These are phyloP conservation scores for Aphelinus atriplicis DNA, from an alignment of 1,140 invertebrate species.

Conservation along the genomic window DNA sequence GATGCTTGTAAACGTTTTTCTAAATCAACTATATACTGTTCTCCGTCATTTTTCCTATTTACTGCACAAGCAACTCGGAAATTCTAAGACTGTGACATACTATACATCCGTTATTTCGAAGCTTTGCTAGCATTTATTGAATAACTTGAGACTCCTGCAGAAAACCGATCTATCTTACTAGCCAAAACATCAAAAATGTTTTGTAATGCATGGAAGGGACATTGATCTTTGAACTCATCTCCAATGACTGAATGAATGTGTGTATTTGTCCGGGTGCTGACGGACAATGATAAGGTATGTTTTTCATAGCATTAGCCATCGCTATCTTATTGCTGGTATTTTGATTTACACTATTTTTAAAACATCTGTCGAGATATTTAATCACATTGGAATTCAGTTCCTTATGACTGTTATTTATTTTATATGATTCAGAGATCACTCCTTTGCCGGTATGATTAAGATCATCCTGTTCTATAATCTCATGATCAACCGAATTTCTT, in stretches of 20 bases:
- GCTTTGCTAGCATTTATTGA: conserved; percentile 5
- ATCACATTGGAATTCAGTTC: conserved; percentile 34
- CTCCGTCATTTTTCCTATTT: conserved; percentile 11
- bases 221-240: conserved; percentile 11
- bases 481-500: conserved; percentile 17
- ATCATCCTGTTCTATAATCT: conserved; percentile 17
- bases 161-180: background rate
- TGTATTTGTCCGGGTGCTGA: conserved; percentile 34
- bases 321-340: conserved; percentile 33
- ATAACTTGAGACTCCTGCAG: conserved; percentile 4
- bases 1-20: background rate
- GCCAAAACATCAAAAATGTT: conserved; percentile 9
- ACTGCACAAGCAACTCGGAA: conserved; percentile 8
- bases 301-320: conserved; percentile 33
- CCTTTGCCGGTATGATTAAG: conserved; percentile 19
- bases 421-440: background rate
- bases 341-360: conserved; percentile 41
- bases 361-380: conserved; percentile 40
- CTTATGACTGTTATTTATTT: conserved; percentile 32
- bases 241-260: conserved; percentile 13
- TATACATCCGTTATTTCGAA: conserved; percentile 12
- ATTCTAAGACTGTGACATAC: background rate
- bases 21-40: background rate
- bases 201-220: background rate
- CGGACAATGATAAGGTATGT: conserved; percentile 41